Evolutionary conservation across 2,888 invertebrate genomes (phyloP), one percentile per base, ranked within the genome.

Genomic region (Eubasilissa splendida): DNA sequence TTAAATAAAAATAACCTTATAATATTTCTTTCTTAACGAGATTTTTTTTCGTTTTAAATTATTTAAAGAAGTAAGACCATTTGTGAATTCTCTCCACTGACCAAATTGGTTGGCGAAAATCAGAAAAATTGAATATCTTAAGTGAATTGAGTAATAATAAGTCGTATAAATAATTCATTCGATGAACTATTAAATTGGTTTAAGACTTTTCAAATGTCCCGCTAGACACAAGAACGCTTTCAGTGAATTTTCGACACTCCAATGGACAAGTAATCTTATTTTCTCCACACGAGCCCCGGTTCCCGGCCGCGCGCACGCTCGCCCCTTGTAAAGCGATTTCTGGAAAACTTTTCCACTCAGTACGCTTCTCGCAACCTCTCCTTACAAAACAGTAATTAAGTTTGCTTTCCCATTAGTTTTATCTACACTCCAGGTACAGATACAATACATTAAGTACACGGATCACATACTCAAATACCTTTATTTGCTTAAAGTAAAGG

Each of bases 341-440:
- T 31, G 31, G n/a, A 42, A 68, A 79, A 82, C 58, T 82, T 82
- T 79, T 73, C 31, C 79, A 42, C 52, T 79, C 60, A 76, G 71
- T 65, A 73, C 59, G 73, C 73, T 33, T 66, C 63, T 74, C 74
- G 22, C 71, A 68, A 52, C 58, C 79, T 80, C 68, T 66, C 71
- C 80, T 77, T 77, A 82, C 80, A 80, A 66, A 73, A 70, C 59
- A 65, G 54, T 82, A 82, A 82, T 82, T 82, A 82, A 80, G 82
- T 82, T 82, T 73, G 59, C 80, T 74, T 75, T 76, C 68, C 77
- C 77, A 80, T 80, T 77, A 80, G 76, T 80, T 80, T 82, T 79
- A 76, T 79, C 71, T 75, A 59, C 79, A 54, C 76, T 33, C 59
- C 59, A 54, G 54, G 71, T 54, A 71, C 53, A 71, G 71, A 71